A percentile compares a stretch with the other conserved stretches of the same genome.
Evolutionary conservation across 2,888 invertebrate genomes (phyloP).

Genomic region (Merodon equestris): DNA sequence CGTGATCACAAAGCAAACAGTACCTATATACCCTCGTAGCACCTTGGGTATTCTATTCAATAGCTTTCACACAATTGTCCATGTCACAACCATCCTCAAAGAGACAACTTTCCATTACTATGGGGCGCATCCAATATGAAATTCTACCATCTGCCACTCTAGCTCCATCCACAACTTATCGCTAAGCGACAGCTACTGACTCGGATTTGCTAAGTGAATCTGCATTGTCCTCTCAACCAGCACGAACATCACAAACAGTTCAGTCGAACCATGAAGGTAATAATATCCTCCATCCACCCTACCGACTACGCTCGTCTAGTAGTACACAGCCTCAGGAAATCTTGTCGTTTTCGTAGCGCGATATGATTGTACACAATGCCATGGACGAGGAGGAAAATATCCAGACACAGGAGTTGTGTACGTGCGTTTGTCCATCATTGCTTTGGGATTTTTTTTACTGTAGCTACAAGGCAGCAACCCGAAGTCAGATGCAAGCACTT

Average conservation of each 20-base stretch:
- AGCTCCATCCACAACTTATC: slow-evolving; percentile 40
- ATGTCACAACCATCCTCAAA: slow-evolving; percentile 1
- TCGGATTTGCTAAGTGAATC: slow-evolving; percentile 34
- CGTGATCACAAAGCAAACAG: too few relatives aligned
- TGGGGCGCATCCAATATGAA: neutral
- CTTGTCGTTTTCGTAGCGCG: slow-evolving; percentile 16
- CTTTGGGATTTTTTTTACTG: too few relatives aligned
- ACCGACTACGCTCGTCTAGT: neutral
- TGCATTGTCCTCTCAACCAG: too few relatives aligned
- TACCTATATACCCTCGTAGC: too few relatives aligned
- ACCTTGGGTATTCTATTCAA: too few relatives aligned
- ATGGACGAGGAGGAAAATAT: neutral
- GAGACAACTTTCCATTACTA: slow-evolving; percentile 14
- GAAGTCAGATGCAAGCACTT: neutral
- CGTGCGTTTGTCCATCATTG: too few relatives aligned
- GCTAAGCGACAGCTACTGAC: slow-evolving; percentile 40
- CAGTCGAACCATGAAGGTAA: neutral
- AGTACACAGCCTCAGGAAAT: slow-evolving; percentile 9
- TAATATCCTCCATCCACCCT: too few relatives aligned
- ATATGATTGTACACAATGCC: slow-evolving; percentile 12
- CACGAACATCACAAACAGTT: slow-evolving; percentile 7
- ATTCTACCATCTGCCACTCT: slow-evolving; percentile 13
- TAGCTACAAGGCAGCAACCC: neutral
- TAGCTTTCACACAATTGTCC: too few relatives aligned
- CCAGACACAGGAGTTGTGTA: slow-evolving; percentile 2